These are phyloP conservation scores for Machimus atricapillus DNA, from an alignment of 2,888 invertebrate genomes.

Conservation along the genomic window DNA sequence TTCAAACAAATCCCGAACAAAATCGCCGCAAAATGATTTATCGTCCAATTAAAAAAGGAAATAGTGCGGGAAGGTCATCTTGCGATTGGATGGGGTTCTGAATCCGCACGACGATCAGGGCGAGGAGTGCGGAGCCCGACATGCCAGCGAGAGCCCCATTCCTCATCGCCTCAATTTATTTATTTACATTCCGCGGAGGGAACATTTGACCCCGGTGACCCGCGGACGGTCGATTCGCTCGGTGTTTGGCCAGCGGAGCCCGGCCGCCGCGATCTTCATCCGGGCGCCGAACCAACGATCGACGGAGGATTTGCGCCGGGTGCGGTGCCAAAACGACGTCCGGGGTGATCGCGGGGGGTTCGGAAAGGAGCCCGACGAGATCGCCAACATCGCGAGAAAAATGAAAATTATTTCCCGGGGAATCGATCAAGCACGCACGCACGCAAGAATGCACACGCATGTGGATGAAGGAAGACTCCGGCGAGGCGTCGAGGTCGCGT, in stretches of 20 bases:
- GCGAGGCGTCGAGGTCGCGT: neutral
- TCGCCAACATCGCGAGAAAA: constrained; percentile 1
- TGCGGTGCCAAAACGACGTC: neutral
- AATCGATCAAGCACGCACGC: constrained; percentile 40
- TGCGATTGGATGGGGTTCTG: neutral
- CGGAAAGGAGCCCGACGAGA: neutral
- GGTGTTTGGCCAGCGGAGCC: neutral
- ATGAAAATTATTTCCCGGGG: constrained; percentile 33
- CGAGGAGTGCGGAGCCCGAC: neutral
- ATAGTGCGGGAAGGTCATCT: constrained; percentile 27
- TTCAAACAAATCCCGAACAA: neutral
- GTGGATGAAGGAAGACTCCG: neutral
- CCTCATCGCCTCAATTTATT: constrained; percentile 27
- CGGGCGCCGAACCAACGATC: neutral
- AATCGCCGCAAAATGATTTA: constrained; percentile 13
- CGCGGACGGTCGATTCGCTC: neutral
- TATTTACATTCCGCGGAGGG: constrained; percentile 17
- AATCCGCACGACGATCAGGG: neutral
- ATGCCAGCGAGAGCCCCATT: constrained; percentile 15
- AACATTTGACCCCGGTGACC: constrained; percentile 16
- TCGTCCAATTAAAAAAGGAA: constrained; percentile 9
- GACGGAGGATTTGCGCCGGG: neutral
- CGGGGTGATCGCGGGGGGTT: neutral
- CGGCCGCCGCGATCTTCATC: neutral
- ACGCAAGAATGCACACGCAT: constrained; percentile 40